Evolutionary conservation across 2,888 invertebrate genomes (phyloP).

Genomic region (Papilio elwesi): DNA sequence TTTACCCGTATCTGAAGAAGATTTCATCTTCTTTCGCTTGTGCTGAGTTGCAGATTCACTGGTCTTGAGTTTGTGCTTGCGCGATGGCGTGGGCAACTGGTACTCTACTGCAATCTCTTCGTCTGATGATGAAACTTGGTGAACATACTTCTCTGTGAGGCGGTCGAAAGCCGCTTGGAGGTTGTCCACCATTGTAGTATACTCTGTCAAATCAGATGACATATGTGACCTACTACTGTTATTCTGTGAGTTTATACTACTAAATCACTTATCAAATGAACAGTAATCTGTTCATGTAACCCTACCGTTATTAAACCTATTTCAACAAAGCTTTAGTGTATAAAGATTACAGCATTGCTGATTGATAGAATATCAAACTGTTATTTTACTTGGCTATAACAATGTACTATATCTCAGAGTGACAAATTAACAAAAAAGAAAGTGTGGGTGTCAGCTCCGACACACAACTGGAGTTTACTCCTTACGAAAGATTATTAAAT

Average conservation of each 20-base stretch:
- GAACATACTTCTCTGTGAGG: constrained; percentile 92
- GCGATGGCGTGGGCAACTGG: constrained; percentile 78
- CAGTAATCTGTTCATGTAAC: too few relatives aligned
- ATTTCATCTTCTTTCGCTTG: constrained; percentile 74
- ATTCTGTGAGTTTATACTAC: not conserved
- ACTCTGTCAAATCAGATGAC: constrained; percentile 84
- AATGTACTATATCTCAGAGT: too few relatives aligned
- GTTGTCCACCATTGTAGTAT: constrained; percentile 94
- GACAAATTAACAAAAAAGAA: too few relatives aligned
- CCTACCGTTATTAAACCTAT: too few relatives aligned
- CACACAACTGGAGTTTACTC: too few relatives aligned
- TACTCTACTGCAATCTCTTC: constrained; percentile 89
- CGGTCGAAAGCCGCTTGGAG: constrained; percentile 92
- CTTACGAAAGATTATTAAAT: too few relatives aligned
- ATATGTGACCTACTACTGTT: not conserved
- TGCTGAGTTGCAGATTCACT: constrained; percentile 68
- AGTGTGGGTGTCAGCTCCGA: too few relatives aligned
- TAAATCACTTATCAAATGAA: too few relatives aligned
- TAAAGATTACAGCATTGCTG: too few relatives aligned
- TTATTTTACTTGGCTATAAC: too few relatives aligned
- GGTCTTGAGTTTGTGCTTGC: constrained; percentile 74
- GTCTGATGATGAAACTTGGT: constrained; percentile 91
- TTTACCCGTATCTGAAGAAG: constrained; percentile 59
- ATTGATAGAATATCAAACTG: too few relatives aligned
- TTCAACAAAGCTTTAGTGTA: too few relatives aligned